Base-by-base conservation (phyloP, 2,797 vertebrate species). In the Sebastes cheni region DNA sequence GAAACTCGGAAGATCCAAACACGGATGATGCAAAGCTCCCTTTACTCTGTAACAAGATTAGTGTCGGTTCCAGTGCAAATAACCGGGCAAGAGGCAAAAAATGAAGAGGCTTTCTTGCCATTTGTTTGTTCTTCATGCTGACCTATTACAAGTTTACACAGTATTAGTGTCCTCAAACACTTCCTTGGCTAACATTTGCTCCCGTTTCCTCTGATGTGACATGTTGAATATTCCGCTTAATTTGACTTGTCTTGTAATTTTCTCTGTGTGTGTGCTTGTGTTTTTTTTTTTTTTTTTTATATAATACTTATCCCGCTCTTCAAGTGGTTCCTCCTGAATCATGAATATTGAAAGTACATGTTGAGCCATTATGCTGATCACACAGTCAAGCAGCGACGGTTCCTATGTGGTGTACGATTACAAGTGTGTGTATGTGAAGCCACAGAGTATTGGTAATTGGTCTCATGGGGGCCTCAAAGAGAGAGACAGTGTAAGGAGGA, bases 351-450 rank as follows among this genome's bases (percentile, higher is more conserved):
- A 88, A 72, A 80, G 66, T 52, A 64, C 54, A 64, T 86, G 77
- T 85, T 76, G 74, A 85, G 85, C 68, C 42, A 65, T 89, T 91
- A 84, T 82, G 14, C 75, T 79, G 80, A 86, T 90, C 88, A 91
- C 79, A 88, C 79, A 89, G 84, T 84, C 68, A 80, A 84, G 58
- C 81, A 82, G 79, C 10, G 67, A 76, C 66, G 58, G 46, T 84
- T 81, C 76, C 34, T 78, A 16, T 82, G 75, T 81, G 70, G 88
- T 79, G 39, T 91, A 78, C 79, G 72, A 82, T 89, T 82, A 87
- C 84, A 70, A 27, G 61, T 66, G 54, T 75, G 64, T 76, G 69
- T 79, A 42, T 80, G 59, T 82, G 81, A 58, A 80, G 72, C 78
- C 74, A 62, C 65, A 76, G 70, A 81, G 71, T 81, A 75, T 84